These are phyloP conservation scores for Tachina lurida DNA, from an alignment of 2,888 invertebrate species.

Conservation along the genomic window DNA sequence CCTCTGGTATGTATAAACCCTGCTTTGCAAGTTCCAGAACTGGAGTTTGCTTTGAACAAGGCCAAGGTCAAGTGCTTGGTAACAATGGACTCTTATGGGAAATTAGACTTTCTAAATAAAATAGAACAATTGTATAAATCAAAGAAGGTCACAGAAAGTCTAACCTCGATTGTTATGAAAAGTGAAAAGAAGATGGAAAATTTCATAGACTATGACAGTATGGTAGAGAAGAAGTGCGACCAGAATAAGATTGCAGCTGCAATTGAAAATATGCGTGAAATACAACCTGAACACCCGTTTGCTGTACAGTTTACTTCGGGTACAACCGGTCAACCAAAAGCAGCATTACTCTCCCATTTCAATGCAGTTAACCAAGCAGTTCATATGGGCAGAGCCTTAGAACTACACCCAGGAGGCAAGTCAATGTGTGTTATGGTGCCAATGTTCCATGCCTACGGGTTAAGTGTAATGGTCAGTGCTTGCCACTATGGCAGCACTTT, in stretches of 20 bases:
- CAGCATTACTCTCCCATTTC: slow-evolving; percentile 87
- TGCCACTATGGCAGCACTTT: slow-evolving; percentile 85
- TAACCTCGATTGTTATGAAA: slow-evolving; percentile 61
- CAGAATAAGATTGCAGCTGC: slow-evolving; percentile 11
- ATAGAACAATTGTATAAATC: slow-evolving; percentile 81
- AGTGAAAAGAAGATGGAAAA: slow-evolving; percentile 76
- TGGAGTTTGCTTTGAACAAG: slow-evolving; percentile 88
- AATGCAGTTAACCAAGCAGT: slow-evolving; percentile 89
- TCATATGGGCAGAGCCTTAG: slow-evolving; percentile 83
- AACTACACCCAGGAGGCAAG: slow-evolving; percentile 81
- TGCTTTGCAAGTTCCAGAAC: slow-evolving; percentile 86
- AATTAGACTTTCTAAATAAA: slow-evolving; percentile 85
- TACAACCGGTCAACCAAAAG: slow-evolving; percentile 89
- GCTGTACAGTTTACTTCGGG: slow-evolving; percentile 93
- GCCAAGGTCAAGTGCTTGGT: slow-evolving; percentile 87
- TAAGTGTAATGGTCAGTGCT: slow-evolving; percentile 85
- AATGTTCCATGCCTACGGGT: slow-evolving; percentile 91
- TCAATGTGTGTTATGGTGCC: slow-evolving; percentile 86
- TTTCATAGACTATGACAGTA: slow-evolving; percentile 84
- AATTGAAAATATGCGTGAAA: slow-evolving; percentile 81
- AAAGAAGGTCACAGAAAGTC: not conserved
- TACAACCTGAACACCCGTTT: slow-evolving; percentile 87
- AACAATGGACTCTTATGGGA: slow-evolving; percentile 85
- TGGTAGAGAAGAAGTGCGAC: slow-evolving; percentile 77
- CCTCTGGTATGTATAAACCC: slow-evolving; percentile 90